Evolutionary conservation across 2,888 invertebrate species (phyloP).

Genomic region (Chrysolina americana): DNA sequence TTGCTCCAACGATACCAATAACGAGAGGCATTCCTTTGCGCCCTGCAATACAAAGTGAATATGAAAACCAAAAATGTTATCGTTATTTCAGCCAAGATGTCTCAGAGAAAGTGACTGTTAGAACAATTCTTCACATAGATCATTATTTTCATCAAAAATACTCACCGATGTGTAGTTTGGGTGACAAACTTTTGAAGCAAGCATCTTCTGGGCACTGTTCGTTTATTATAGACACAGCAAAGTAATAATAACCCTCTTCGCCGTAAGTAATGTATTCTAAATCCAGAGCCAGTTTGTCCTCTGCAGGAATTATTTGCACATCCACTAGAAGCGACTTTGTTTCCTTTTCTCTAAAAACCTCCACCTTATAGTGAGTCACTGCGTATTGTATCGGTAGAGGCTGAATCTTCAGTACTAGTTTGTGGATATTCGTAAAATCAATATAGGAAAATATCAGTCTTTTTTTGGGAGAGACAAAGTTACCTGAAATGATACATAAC

Average conservation of each 20-base stretch:
- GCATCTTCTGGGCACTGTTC: constrained; percentile 51
- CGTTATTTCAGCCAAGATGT: too few species aligned
- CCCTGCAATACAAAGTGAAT: constrained; percentile 45
- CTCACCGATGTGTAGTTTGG: constrained; percentile 56
- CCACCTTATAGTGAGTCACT: constrained; percentile 54
- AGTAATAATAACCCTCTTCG: constrained; percentile 58
- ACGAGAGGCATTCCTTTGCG: constrained; percentile 57
- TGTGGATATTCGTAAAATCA: constrained; percentile 53
- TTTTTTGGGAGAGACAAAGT: constrained; percentile 39
- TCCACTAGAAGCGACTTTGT: constrained; percentile 49
- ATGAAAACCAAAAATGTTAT: too few species aligned
- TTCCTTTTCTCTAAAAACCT: constrained; percentile 54
- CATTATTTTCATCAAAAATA: constrained; percentile 6
- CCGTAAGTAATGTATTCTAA: constrained; percentile 56
- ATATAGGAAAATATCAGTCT: constrained; percentile 53
- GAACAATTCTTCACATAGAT: background rate
- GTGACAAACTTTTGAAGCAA: constrained; percentile 53
- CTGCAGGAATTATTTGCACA: constrained; percentile 46
- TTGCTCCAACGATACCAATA: constrained; percentile 60
- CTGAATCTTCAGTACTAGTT: constrained; percentile 53
- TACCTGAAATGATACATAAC: constrained; percentile 36
- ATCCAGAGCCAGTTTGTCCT: constrained; percentile 26
- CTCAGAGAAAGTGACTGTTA: too few species aligned
- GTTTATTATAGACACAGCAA: constrained; percentile 52
- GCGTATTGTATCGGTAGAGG: constrained; percentile 48